These are phyloP conservation scores for Ectemnius lituratus DNA, from an alignment of 2,888 invertebrate species.

Conservation along the genomic window DNA sequence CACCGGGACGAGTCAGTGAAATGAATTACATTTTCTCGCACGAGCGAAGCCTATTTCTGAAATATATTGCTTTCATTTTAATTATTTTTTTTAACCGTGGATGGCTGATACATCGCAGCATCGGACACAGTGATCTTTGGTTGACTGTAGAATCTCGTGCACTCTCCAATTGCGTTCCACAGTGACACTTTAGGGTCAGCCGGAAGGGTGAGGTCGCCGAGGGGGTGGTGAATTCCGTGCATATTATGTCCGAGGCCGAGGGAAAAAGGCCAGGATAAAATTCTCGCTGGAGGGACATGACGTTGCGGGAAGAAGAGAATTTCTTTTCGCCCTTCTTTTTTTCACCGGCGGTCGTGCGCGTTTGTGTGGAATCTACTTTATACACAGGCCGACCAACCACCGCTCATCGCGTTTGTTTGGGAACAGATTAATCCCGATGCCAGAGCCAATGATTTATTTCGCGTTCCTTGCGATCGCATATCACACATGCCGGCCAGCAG, in stretches of 20 bases:
- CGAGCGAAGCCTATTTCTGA: background rate
- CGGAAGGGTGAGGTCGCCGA: background rate
- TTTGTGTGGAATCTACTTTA: background rate
- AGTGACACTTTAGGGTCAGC: background rate
- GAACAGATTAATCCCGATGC: slow-evolving; percentile 24
- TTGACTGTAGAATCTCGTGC: background rate
- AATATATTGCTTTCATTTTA: too few relatives aligned
- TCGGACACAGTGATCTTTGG: background rate
- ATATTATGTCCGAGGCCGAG: background rate
- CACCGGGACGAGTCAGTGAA: too few relatives aligned
- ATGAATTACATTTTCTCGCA: slow-evolving; percentile 4
- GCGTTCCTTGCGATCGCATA: background rate
- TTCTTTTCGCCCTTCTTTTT: background rate
- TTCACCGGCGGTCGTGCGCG: too few relatives aligned
- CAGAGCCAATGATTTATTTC: slow-evolving; percentile 23
- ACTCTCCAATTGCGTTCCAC: slow-evolving; percentile 2
- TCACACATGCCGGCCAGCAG: background rate
- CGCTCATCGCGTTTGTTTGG: slow-evolving; percentile 5
- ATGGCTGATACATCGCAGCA: too few relatives aligned
- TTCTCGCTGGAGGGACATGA: background rate
- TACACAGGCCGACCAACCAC: background rate
- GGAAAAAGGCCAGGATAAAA: background rate
- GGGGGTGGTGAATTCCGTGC: background rate
- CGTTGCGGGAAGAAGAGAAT: slow-evolving; percentile 5
- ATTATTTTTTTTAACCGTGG: too few relatives aligned